Evolutionary conservation across 2,797 vertebrate genomes (phyloP).

Genomic region (Eulemur albifrons): DNA sequence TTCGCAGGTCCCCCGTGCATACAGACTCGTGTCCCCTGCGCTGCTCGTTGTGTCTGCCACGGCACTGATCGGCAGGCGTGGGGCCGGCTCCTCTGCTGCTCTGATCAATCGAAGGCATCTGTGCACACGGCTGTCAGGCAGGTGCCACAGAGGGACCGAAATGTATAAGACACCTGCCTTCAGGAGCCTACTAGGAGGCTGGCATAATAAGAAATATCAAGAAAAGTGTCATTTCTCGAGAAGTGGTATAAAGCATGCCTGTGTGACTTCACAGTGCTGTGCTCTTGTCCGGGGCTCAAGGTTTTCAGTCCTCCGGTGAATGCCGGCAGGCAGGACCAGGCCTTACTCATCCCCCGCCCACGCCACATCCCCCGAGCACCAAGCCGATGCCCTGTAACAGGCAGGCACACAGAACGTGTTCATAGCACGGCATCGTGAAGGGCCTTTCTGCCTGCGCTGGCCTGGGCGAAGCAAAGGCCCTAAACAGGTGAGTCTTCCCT

Average conservation of each 20-base stretch:
- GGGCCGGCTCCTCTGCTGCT: background rate
- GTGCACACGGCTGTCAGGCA: background rate
- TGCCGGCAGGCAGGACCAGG: background rate
- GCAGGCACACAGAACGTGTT: fast-evolving
- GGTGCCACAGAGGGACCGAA: background rate
- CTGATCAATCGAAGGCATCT: background rate
- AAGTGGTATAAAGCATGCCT: background rate
- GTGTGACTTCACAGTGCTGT: background rate
- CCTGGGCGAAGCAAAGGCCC: fast-evolving
- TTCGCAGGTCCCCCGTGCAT: background rate
- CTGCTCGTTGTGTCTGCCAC: background rate
- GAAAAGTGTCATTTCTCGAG: background rate
- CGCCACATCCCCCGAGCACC: fast-evolving
- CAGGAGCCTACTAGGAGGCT: background rate
- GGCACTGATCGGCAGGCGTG: fast-evolving
- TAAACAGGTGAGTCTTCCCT: fast-evolving
- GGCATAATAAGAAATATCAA: background rate
- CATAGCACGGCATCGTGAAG: fast-evolving
- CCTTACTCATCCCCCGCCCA: background rate
- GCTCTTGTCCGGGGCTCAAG: background rate
- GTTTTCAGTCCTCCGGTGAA: background rate
- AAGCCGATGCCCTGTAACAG: fast-evolving
- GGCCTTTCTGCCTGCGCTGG: fast-evolving
- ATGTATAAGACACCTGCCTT: no score
- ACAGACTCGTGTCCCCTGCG: fast-evolving